Evolutionary conservation across 2,888 invertebrate genomes (phyloP).

Genomic region (Lycophotia porphyrea): DNA sequence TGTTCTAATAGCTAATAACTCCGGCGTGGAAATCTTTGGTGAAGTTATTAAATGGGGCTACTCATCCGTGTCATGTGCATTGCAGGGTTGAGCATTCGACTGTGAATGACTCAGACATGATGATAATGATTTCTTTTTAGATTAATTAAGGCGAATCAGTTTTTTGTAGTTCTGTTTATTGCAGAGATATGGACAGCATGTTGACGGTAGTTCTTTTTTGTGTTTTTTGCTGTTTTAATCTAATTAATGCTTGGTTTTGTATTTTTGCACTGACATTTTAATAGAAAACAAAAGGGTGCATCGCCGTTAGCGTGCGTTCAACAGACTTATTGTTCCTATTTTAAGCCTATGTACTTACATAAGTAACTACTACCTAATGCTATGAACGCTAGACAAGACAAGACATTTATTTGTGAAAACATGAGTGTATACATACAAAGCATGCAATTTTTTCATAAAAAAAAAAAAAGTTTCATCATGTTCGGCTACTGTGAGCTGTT

Average conservation of each 20-base stretch:
- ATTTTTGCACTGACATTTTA: conserved; percentile 18
- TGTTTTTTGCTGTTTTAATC: conserved; percentile 20
- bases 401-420: too few relatives aligned
- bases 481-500: not conserved
- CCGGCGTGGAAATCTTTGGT: conserved; percentile 71
- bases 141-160: conserved; percentile 36
- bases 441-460: too few relatives aligned
- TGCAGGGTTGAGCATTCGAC: conserved; percentile 37
- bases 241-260: conserved; percentile 28
- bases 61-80: conserved; percentile 50
- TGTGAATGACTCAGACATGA: conserved; percentile 54
- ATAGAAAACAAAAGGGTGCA: not conserved
- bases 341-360: too few relatives aligned
- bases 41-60: conserved; percentile 64
- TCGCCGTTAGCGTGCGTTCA: not conserved
- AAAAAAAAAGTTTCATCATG: too few relatives aligned
- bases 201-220: not conserved
- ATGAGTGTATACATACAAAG: too few relatives aligned
- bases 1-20: conserved; percentile 78
- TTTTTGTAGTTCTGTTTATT: conserved; percentile 44
- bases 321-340: not conserved
- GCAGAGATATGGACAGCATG: conserved; percentile 12
- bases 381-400: too few relatives aligned
- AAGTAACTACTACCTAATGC: not conserved
- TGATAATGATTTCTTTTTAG: conserved; percentile 51